Evolutionary conservation across 2,888 invertebrate species (phyloP), one percentile per base, ranked within the genome.

Genomic region (Xestia xanthographa): DNA sequence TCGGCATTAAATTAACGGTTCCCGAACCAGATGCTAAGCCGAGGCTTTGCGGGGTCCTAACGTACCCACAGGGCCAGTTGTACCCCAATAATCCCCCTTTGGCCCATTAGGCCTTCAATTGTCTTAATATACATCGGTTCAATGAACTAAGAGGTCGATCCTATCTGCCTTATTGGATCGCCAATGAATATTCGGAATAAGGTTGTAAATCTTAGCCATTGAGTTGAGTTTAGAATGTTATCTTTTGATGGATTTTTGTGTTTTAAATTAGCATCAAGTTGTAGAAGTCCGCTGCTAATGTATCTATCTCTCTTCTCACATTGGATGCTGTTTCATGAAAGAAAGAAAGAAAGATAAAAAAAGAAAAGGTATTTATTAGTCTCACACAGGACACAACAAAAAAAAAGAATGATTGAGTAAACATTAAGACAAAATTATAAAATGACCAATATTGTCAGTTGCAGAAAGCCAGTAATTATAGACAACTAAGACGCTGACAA

Each of bases 21-120:
- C 67, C 60, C 62, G 41, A 71, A 74, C 82, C 80, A 84, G 72
- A 75, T 63, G 72, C 73, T 82, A 74, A 88, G 79, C 82, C 45
- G 66, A 48, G 62, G 82, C 69, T 79, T 80, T 80, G 69, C 62
- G 72, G 69, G 79, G 66, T 66, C 43, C 66, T 67, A 62, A 70
- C 53, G 65, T 73, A 77, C 82, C 78, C 73, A 41, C 69, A 75
- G 68, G 70, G 62, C 72, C 74, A 63, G 75, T 75, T 72, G 74
- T 81, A 86, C 69, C 81, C 75, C n/a, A 73, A 62, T 87, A 86
- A 89, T 88, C 86, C 82, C 71, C 68, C 53, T 86, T 80, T 78
- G 82, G 79, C 82, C 86, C 87, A 89, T 89, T 89, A 88, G 69
- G 75, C 78, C 81, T 50, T 75, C 84, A 85, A 82, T 87, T 84